These are phyloP conservation scores for Rhynchonycteris naso DNA, from an alignment of 2,797 vertebrate genomes.

Conservation along the genomic window DNA sequence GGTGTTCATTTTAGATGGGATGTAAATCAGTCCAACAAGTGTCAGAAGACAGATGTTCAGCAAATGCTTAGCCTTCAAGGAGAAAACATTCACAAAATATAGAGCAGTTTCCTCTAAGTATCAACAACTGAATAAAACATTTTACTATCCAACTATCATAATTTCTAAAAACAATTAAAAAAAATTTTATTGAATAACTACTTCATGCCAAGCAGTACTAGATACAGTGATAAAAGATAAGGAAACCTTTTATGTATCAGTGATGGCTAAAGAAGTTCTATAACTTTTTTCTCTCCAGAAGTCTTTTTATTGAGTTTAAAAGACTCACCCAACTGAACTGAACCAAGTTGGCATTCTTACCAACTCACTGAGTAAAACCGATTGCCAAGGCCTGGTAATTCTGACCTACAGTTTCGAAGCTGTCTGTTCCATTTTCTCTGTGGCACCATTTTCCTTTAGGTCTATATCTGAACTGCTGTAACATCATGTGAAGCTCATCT, in stretches of 20 bases:
- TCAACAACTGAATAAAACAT: slow-evolving; percentile 37
- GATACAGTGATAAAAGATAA: neutral
- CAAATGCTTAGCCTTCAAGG: slow-evolving; percentile 51
- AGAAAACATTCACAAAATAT: slow-evolving; percentile 61
- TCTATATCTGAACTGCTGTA: neutral
- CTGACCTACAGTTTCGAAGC: neutral
- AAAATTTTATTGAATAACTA: neutral
- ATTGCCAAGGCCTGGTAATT: neutral
- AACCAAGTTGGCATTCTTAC: neutral
- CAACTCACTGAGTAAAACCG: neutral
- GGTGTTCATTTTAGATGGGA: neutral
- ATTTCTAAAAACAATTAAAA: slow-evolving; percentile 34
- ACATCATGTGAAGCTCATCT: neutral
- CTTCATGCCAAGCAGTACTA: neutral
- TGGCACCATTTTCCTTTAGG: neutral
- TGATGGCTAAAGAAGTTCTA: neutral
- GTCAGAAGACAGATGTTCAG: slow-evolving; percentile 71
- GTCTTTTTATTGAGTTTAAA: neutral
- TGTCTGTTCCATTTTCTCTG: neutral
- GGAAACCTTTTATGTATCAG: neutral
- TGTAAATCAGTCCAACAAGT: slow-evolving; percentile 61
- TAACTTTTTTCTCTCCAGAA: neutral
- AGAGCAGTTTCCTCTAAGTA: neutral
- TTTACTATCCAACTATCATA: neutral
- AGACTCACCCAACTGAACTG: neutral